Percentiles rank a stretch among this genome's conserved stretches.
These are phyloP conservation scores for Bovichtus diacanthus DNA, from an alignment of 2,797 vertebrate species.

Conservation along the genomic window DNA sequence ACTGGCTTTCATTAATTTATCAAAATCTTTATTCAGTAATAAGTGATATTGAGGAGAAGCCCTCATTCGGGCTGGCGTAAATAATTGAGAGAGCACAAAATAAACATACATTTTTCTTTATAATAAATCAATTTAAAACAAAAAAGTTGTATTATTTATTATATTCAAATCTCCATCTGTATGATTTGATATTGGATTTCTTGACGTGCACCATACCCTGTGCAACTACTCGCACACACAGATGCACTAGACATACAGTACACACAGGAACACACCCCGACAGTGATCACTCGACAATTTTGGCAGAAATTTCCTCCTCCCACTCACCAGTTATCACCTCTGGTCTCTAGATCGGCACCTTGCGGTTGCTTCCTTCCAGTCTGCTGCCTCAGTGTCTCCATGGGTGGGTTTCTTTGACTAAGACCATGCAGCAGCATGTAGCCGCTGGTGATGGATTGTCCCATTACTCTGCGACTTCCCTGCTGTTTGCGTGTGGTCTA, in stretches of 20 bases:
- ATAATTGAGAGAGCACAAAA: constrained; percentile 7
- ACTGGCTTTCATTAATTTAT: constrained; percentile 16
- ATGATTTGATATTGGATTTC: not conserved
- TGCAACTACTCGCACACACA: not conserved
- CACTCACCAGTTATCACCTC: constrained; percentile 56
- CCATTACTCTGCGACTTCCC: constrained; percentile 79
- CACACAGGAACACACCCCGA: not conserved
- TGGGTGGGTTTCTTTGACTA: constrained; percentile 71
- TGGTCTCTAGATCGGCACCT: constrained; percentile 63
- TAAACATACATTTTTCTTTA: not conserved
- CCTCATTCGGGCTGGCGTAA: not conserved
- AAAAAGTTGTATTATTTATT: not conserved
- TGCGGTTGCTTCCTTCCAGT: constrained; percentile 53
- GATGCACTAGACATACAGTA: not conserved
- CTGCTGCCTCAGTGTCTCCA: constrained; percentile 59
- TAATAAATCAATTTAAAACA: not conserved
- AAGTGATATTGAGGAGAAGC: not conserved
- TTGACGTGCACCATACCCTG: not conserved
- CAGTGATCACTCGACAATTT: constrained; percentile 18
- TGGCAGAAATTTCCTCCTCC: constrained; percentile 21
- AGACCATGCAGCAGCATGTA: constrained; percentile 71
- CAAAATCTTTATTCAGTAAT: not conserved
- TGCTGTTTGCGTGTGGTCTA: constrained; percentile 68
- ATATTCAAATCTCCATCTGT: not conserved
- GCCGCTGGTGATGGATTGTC: constrained; percentile 79